These are phyloP conservation scores for Sorex araneus DNA, from an alignment of 2,113 vertebrate species.

Conservation along the genomic window DNA sequence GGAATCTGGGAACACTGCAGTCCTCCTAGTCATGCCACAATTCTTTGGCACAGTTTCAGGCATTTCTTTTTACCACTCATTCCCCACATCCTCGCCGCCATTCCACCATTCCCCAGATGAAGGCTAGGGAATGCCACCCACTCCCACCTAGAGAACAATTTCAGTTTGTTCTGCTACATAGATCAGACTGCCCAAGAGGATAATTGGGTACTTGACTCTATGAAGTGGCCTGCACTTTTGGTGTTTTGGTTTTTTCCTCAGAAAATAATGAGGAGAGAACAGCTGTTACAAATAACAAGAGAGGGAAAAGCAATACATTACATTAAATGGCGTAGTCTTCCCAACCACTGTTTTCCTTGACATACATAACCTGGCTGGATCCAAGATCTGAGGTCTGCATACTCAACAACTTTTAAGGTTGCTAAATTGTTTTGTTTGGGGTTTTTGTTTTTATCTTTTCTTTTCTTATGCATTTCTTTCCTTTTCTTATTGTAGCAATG, in stretches of 20 bases:
- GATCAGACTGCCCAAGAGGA: slow-evolving; percentile 55
- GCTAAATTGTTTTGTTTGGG: background rate
- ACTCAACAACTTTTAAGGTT: slow-evolving; percentile 23
- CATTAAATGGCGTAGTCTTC: background rate
- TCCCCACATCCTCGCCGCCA: slow-evolving; percentile 70
- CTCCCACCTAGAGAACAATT: slow-evolving; percentile 59
- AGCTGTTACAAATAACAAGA: slow-evolving; percentile 56
- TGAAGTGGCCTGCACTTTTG: slow-evolving; percentile 16
- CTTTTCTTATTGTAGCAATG: too few relatives aligned
- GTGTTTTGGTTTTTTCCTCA: slow-evolving; percentile 18
- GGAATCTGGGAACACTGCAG: background rate
- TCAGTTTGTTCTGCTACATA: slow-evolving; percentile 51
- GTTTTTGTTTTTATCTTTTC: too few relatives aligned
- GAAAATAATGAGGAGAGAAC: background rate
- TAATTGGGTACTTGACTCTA: slow-evolving; percentile 11
- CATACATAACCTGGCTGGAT: background rate
- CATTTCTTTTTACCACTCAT: slow-evolving; percentile 30
- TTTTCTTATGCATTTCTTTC: too few relatives aligned
- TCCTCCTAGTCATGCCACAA: background rate
- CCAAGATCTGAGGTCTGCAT: background rate
- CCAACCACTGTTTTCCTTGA: slow-evolving; percentile 15
- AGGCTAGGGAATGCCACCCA: slow-evolving; percentile 33
- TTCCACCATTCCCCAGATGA: slow-evolving; percentile 62
- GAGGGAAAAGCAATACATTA: background rate
- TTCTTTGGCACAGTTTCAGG: slow-evolving; percentile 43